Base-by-base conservation (phyloP, 2,113 vertebrate genomes). In the Campylomormyrus tamandua region DNA sequence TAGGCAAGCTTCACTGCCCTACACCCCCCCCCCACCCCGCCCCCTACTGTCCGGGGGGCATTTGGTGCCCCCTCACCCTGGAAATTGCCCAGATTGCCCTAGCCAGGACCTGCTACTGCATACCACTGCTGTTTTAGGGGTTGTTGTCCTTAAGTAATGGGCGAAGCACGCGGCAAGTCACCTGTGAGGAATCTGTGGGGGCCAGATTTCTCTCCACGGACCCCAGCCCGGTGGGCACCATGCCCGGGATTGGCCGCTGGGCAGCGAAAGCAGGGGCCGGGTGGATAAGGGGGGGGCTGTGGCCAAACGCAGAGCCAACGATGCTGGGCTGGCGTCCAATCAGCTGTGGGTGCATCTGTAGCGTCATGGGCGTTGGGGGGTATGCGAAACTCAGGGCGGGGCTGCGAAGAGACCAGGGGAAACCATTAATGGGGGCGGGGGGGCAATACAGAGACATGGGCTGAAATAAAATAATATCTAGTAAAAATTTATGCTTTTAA, bases 311-410 rank as follows among this genome's bases (percentile, higher is more conserved):
- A 0, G 98, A 99, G 89, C 98, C 96, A 91, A 99, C 96, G 50
- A 99, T 92, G 89, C 96, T 97, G 87, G 98, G 98, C 39, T 99
- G 98, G 5, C 98, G 97, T 91, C 98, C 97, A 89, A 99, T 95
- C 91, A 99, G 97, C 93, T 99, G 98, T 90, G 98, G 98, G 94
- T 99, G 98, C 96, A 99, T 97, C 77, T 99, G 98, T 92, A 99
- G 95, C 62, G 98, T 97, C 90, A 99, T 97, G 0, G 98, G 98
- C 13, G 98, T 98, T 0, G 98, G 96, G 92, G 98, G 98, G 93
- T 99, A 99, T 90, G 98, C 96, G 90, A 99, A 99, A 93, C 97
- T 98, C 93, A 99, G 89, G 24, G 97, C 98, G 3, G 98, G 98
- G 93, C 98, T 99, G 94, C 93, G 42, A 91, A 86, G 48, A 87